Evolutionary conservation across 2,888 invertebrate species (phyloP).

Genomic region (Cryptops parisi): DNA sequence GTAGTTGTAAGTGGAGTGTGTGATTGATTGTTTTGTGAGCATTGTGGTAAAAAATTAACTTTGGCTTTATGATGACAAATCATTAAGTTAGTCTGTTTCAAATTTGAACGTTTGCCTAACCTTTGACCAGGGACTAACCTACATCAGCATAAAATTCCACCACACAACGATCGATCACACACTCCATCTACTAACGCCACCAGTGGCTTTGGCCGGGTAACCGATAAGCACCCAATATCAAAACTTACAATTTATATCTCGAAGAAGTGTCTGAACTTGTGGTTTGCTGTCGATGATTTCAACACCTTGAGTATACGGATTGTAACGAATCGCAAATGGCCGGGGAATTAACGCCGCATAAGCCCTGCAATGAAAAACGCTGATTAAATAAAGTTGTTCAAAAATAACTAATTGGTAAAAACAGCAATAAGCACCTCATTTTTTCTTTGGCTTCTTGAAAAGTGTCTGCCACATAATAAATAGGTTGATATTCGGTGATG

Average conservation of each 20-base stretch:
- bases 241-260: constrained; percentile 58
- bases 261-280: constrained; percentile 69
- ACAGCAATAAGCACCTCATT: constrained; percentile 91
- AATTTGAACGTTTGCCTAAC: neutral
- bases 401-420: neutral
- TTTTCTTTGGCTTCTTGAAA: constrained; percentile 94
- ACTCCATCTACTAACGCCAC: too few relatives aligned
- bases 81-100: too few relatives aligned
- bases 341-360: constrained; percentile 34
- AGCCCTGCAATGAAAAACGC: constrained; percentile 23
- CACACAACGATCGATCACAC: too few relatives aligned
- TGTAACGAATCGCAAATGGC: constrained; percentile 40
- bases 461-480: constrained; percentile 90
- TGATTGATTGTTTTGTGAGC: too few relatives aligned
- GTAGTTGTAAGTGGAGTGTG: too few relatives aligned
- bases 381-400: neutral
- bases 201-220: too few relatives aligned
- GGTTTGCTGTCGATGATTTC: constrained; percentile 72
- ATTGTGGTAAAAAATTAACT: too few relatives aligned
- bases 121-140: too few relatives aligned
- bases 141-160: too few relatives aligned
- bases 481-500: constrained; percentile 91
- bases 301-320: constrained; percentile 40
- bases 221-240: too few relatives aligned
- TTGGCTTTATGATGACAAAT: too few relatives aligned